Base-by-base conservation (phyloP, 1,140 invertebrate species). In the Drusus annulatus region DNA sequence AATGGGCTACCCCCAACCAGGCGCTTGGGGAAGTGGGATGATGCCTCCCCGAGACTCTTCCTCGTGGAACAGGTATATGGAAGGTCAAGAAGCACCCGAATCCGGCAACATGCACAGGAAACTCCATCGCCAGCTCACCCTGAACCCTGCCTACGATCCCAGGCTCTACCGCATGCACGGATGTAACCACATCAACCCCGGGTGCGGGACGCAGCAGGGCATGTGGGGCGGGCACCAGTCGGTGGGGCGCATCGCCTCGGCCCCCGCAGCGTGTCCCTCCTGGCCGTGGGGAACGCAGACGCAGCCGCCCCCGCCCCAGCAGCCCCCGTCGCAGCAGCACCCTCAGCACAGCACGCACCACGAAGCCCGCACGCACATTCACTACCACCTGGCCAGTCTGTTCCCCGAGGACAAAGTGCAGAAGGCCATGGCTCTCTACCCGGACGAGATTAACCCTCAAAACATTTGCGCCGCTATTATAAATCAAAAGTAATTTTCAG, bases 321-420 rank as follows among this genome's bases (percentile, higher is more conserved):
- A 94, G 71, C 92, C 93, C 84, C 87, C 92, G 17, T 88, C 88
- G 3, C 80, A 88, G 2, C 89, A 89, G 50, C 87, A 88, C 17
- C 77, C 60, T 16, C 68, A 74, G 56, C 25, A 60, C 74, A 50
- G 21, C 76, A 85, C 87, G 51, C 82, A 89, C 8, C 92, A 94
- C 45, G 95, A 96, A 78, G 92, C 93, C 3, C 91, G 96, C 4
- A 90, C 93, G 25, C 91, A 93, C 79, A 87, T 97, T 78, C 96
- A 96, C 85, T 97, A 95, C 87, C 96, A 98, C 86, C 88, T 98
- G 36, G 92, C 94, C 10, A 94, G 93, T 51, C 93, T 98, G 51
- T 98, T 98, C 87, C 96, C 96, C 0, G 95, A 96, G 85, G 94
- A 96, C 78, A 94, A 97, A 86, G 97, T 98, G 0, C 91, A 93